phyloP scores from a whole-genome alignment of 2,888 invertebrate genomes.

The Xylota sylvarum region DNA sequence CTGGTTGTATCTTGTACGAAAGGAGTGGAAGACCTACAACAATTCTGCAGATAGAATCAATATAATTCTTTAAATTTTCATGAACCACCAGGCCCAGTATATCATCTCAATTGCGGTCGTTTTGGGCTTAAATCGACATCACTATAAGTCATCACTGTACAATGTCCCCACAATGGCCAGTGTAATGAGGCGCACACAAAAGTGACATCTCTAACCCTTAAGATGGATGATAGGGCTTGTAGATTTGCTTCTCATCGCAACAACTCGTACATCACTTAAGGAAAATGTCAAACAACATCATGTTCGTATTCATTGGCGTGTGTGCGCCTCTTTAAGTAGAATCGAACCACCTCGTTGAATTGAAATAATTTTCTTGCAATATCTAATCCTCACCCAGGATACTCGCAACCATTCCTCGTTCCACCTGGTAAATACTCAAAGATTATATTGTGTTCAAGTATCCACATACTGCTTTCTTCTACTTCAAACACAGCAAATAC shows the following conservation, averaged over 20 bases:
- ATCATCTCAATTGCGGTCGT: neutral
- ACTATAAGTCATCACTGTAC: slow-evolving; percentile 20
- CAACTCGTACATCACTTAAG: slow-evolving; percentile 55
- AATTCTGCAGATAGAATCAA: neutral
- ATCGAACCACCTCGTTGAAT: neutral
- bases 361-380: slow-evolving; percentile 37
- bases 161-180: neutral
- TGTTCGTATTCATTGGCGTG: slow-evolving; percentile 47
- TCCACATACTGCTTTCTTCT: slow-evolving; percentile 54
- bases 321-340: slow-evolving; percentile 33
- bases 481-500: slow-evolving; percentile 43
- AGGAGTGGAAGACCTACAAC: neutral
- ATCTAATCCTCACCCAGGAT: slow-evolving; percentile 18
- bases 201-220: slow-evolving; percentile 25
- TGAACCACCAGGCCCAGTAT: neutral
- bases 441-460: slow-evolving; percentile 70
- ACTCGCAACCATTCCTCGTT: slow-evolving; percentile 7
- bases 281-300: slow-evolving; percentile 70
- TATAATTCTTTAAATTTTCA: neutral
- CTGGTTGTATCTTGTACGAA: neutral
- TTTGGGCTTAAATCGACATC: neutral
- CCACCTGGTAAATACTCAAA: slow-evolving; percentile 49
- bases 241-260: slow-evolving; percentile 10
- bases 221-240: neutral
- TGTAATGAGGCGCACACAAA: slow-evolving; percentile 33